Percentiles rank a stretch among this genome's conserved stretches.
phyloP scores from a whole-genome alignment of 1,140 invertebrate species.

The Platyscapa corneri region DNA sequence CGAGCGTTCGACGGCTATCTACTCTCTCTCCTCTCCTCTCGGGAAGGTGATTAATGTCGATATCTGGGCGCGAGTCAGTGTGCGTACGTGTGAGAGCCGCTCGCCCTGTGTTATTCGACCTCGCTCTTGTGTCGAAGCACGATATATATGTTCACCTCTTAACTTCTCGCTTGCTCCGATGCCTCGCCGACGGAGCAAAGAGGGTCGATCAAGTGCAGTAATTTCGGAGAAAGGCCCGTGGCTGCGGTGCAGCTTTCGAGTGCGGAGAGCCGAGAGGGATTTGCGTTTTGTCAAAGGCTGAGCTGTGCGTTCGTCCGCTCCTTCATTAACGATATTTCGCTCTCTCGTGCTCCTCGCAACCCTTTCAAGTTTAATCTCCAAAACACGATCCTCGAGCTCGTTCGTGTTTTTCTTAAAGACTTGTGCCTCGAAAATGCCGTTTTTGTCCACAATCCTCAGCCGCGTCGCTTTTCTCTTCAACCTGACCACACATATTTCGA shows the following conservation, averaged over 20 bases:
- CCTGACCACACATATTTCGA: too few relatives aligned
- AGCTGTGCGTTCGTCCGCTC: not conserved
- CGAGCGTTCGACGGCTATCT: slow-evolving; percentile 69
- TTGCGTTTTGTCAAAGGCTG: not conserved
- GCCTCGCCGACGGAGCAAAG: not conserved
- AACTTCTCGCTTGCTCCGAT: too few relatives aligned
- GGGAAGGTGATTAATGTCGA: slow-evolving; percentile 74
- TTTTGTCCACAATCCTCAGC: too few relatives aligned
- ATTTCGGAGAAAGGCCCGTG: not conserved
- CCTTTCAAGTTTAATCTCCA: not conserved
- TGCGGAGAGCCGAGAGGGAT: slow-evolving; percentile 5
- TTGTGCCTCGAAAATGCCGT: too few relatives aligned
- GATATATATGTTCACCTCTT: not conserved
- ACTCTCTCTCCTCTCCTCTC: slow-evolving; percentile 59
- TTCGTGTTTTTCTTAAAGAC: not conserved
- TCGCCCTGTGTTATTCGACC: slow-evolving; percentile 12
- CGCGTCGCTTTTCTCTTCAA: too few relatives aligned
- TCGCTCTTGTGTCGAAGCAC: not conserved
- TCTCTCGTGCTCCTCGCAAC: not conserved
- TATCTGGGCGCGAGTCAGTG: slow-evolving; percentile 42
- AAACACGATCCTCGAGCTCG: not conserved
- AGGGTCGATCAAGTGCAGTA: slow-evolving; percentile 16
- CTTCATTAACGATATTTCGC: not conserved
- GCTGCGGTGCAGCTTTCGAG: not conserved
- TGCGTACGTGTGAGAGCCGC: not conserved